Base-by-base conservation (phyloP, 2,113 vertebrate species). In the Myiozetetes cayanensis region DNA sequence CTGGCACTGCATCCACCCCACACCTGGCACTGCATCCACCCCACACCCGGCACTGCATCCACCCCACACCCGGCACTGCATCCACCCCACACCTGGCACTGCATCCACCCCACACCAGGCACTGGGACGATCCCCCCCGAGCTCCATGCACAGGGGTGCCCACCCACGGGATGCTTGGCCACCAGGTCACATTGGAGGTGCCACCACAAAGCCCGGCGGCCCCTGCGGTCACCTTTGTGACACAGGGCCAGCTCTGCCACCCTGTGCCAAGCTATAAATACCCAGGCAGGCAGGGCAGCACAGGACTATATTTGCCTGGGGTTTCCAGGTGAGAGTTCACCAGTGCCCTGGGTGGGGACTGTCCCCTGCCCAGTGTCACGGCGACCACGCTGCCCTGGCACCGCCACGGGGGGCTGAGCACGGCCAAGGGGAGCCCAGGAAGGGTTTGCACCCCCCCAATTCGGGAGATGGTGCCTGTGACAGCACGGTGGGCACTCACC, bases 251-350 rank as follows among this genome's bases (percentile, higher is more conserved):
- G 67, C 49, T 85, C 49, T 88, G 79, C 67, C 43, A 17, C 47
- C 74, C 83, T 8, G 16, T 86, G 93, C 93, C 6, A 19, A 23
- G 93, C 89, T 96, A 96, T 94, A 96, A 96, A 96, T 96, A 96
- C 23, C 79, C 63, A 0, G 12, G 24, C 0, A 7, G 71, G 62
- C 3, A 28, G 8, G 71, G 62, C 3, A 28, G 68, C 24, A 49
- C 4, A 1, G 63, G 68, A 72, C 55, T 96, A 90, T 95, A 77
- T 96, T 89, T 96, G 76, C 63, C 30, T 73, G 67, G 24, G 18
- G 2, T 96, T 96, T 96, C 94, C 94, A 96, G 96, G 96, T 96
- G 94, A 96, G 94, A 95, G 96, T 35, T 96, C 96, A 96, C 21
- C 41, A 3, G 6, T 0, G 61, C 59, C 44, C 37, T 2, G 1